A percentile compares a stretch with the other conserved stretches of the same genome.
Conservation (phyloP, 2,888 invertebrate genomes). For the Spilarctia lutea region DNA sequence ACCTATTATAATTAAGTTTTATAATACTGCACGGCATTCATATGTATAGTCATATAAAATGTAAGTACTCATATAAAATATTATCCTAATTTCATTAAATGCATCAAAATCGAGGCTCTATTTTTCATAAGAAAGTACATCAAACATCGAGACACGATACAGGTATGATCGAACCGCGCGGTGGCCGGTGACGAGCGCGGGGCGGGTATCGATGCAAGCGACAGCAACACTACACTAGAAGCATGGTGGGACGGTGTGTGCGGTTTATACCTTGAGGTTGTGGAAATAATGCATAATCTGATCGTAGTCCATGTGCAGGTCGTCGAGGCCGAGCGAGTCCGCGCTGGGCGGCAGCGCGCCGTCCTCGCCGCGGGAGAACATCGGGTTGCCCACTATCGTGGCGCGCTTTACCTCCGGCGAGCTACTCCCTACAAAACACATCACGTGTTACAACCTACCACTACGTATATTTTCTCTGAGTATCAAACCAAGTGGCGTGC, state of each 20-base stretch:
- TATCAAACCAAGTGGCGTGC: too few relatives aligned
- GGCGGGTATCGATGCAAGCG: conserved; percentile 71
- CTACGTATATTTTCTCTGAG: not conserved
- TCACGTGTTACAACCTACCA: not conserved
- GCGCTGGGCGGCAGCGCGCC: conserved; percentile 70
- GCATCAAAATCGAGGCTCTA: conserved; percentile 83
- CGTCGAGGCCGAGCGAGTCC: conserved; percentile 91
- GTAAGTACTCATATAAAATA: conserved; percentile 79
- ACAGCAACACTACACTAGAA: conserved; percentile 83
- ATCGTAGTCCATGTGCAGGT: conserved; percentile 98
- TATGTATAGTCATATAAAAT: conserved; percentile 81
- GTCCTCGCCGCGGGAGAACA: conserved; percentile 90
- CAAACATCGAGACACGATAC: conserved; percentile 70
- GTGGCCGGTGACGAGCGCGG: conserved; percentile 52
- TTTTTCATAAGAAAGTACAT: conserved; percentile 80
- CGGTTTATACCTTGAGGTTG: conserved; percentile 94
- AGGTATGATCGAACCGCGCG: conserved; percentile 63
- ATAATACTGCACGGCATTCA: conserved; percentile 80
- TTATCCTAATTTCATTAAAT: conserved; percentile 80
- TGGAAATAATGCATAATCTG: conserved; percentile 99
- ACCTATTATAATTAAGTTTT: conserved; percentile 59
- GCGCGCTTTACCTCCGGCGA: conserved; percentile 92
- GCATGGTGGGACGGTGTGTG: conserved; percentile 75
- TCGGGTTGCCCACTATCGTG: conserved; percentile 95
- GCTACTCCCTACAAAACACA: conserved; percentile 63